Conservation (phyloP, 2,888 invertebrate genomes). For the Amphipyra berbera region DNA sequence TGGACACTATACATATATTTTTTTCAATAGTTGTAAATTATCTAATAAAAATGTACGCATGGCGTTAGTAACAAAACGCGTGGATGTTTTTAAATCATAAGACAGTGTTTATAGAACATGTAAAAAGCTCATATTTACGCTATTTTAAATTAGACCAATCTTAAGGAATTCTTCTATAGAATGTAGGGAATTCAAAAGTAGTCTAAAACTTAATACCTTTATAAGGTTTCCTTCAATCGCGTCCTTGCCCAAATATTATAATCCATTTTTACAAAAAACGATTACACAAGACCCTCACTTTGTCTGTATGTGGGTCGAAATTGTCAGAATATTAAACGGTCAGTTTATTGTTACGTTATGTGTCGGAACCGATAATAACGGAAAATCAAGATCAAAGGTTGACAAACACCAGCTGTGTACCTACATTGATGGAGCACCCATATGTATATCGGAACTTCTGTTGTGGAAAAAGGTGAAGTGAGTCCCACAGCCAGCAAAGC, state of each 20-base stretch:
- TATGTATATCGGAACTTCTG: background rate
- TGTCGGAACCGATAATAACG: background rate
- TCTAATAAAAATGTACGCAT: background rate
- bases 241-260: slow-evolving; percentile 20
- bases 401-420: background rate
- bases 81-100: background rate
- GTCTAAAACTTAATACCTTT: background rate
- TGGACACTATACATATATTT: slow-evolving; percentile 2
- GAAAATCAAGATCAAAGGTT: slow-evolving; percentile 6
- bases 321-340: slow-evolving; percentile 24
- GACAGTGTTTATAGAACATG: background rate
- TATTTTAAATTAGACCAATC: background rate
- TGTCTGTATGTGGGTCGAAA: slow-evolving; percentile 35
- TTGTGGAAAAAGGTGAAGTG: background rate
- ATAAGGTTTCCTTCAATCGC: slow-evolving; percentile 10
- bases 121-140: background rate
- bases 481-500: no score
- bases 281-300: slow-evolving; percentile 50
- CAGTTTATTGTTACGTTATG: slow-evolving; percentile 9
- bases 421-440: background rate
- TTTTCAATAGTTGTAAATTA: slow-evolving; percentile 1
- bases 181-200: no score
- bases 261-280: slow-evolving; percentile 19
- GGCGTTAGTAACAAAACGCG: background rate
- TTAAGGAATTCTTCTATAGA: no score